phyloP scores from a whole-genome alignment of 2,113 vertebrate species.

The human region GRCh38 chr17:33979001-33979500 shows the following conservation, averaged over 20 bases:
- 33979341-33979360: background rate
- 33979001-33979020: background rate
- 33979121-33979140: fast-evolving
- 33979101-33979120: background rate
- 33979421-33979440: background rate
- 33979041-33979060: background rate
- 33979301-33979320: background rate
- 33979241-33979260: background rate
- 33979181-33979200: background rate
- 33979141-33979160: background rate
- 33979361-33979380: background rate
- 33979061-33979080: background rate
- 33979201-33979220: fast-evolving
- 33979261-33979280: fast-evolving
- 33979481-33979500: background rate
- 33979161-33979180: background rate
- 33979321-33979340: no score
- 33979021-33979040: background rate
- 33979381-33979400: background rate
- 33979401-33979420: background rate
- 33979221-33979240: background rate
- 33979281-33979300: background rate
- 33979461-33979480: background rate
- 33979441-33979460: background rate
- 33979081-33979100: background rate